phyloP scores from a whole-genome alignment of 2,113 vertebrate genomes.

The Bungarus multicinctus region DNA sequence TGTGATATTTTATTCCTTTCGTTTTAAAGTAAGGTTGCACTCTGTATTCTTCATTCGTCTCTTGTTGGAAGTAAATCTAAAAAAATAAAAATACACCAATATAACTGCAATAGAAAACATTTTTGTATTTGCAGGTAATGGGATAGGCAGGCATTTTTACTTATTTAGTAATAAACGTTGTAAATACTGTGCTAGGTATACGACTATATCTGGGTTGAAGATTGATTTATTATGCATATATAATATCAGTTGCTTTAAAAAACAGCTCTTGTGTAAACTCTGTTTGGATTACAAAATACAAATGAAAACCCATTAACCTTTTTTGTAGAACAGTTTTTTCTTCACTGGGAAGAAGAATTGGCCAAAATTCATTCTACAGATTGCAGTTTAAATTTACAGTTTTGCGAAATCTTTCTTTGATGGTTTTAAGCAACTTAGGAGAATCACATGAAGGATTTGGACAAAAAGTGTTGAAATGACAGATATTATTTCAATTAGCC shows the following conservation, averaged over 20 bases:
- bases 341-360: neutral
- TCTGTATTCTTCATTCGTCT: neutral
- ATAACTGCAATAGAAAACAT: neutral
- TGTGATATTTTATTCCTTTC: neutral
- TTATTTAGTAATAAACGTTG: neutral
- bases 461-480: neutral
- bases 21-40: neutral
- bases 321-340: neutral
- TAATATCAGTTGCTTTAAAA: neutral
- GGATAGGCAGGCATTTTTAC: neutral
- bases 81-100: neutral
- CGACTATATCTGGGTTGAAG: neutral
- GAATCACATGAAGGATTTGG: slow-evolving; percentile 22
- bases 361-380: neutral
- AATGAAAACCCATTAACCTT: neutral
- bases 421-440: slow-evolving; percentile 16
- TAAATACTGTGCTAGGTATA: neutral
- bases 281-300: neutral
- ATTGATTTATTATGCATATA: too few relatives aligned
- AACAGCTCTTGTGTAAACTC: neutral
- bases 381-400: neutral
- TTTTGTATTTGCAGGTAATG: neutral
- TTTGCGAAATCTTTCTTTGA: neutral
- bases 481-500: neutral
- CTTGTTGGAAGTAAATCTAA: neutral